Base-by-base conservation (phyloP, 2,113 vertebrate species). In the Hippocampus zosterae region DNA sequence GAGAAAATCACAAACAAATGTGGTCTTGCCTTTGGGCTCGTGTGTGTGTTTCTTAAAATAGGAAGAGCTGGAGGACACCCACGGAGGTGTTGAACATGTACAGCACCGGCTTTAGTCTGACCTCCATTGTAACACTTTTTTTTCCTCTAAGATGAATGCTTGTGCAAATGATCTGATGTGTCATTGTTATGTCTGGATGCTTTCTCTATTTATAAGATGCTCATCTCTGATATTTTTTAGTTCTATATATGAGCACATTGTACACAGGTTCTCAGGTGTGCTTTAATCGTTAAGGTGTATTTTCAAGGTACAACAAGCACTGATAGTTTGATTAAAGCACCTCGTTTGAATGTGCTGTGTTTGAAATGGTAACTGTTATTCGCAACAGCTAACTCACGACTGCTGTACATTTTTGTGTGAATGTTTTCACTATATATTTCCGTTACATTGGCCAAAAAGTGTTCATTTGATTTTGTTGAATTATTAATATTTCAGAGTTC, bases 31-130 rank as follows among this genome's bases (percentile, higher is more conserved):
- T 76, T 40, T 73, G 52, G 66, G 68, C 29, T 12, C 68, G 61
- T 53, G 27, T 61, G 53, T 33, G 57, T 21, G 65, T 29, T 71
- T 76, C 55, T 50, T 65, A 33, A 78, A 73, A 78, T 76, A 72
- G 46, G 41, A 70, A 25, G 9, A 62, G 59, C n/a, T 50, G 59
- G 69, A 75, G 76, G 77, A 88, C 81, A 76, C 80, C 74, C 85
- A 81, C 79, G 21, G 72, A 82, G 77, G 78, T 78, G 73, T 83
- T 15, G 77, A 72, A 72, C 64, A 71, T 33, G 6, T 40, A 6
- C 1, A 9, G 53, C 76, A 72, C n/a, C n/a, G n/a, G 80, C 76
- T 81, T 77, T 76, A 48, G 73, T 65, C 63, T 1, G 63, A 33
- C 56, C 40, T 56, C 53, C 29, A 27, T 72, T 75, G 75, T 62